Evolutionary conservation across 2,888 invertebrate species (phyloP), one percentile per base, ranked within the genome.

Genomic region (Agonopterix alstromeriana): DNA sequence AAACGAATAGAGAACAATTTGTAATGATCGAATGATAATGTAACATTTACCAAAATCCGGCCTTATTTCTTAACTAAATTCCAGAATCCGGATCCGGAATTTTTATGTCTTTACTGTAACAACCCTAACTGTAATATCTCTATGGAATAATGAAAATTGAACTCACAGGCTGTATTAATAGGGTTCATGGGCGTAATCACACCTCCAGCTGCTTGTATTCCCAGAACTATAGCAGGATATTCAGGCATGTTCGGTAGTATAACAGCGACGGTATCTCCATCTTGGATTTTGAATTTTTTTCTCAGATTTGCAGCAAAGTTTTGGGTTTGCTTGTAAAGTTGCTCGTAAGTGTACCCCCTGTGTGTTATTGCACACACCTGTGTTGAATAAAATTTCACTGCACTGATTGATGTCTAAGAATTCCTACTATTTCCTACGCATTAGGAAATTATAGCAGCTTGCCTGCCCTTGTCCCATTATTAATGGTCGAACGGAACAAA

Each of bases 241-340:
- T 95, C 95, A 0, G 94, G 94, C 27, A 90, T 67, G 70, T 95
- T 95, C 4, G 93, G 92, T 63, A 94, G 73, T 55, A 94, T 89
- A 12, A 95, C 57, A 2, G 92, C 93, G 2, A 94, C 69, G 0
- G 92, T 90, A 58, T 94, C 93, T 0, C 91, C 90, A 46, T 90
- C 84, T 36, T 70, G 74, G 1, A 94, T 69, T 48, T 92, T 91
- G 43, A 93, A 84, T 56, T 91, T 90, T 8, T 84, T 82, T 46
- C 92, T 88, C 47, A 94, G 77, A 52, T 90, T 87, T 0, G 90
- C 89, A 0, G 92, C 90, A 35, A 94, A 90, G 58, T 91, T 92
- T 17, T 84, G 82, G 10, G 91, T 86, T 42, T 87, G 82, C 56
- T 90, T 91, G 48, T 92, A 85, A 0, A 93, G 57, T 61, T 94